Percentiles rank a stretch among this genome's conserved stretches.
Evolutionary conservation across 2,888 invertebrate genomes (phyloP).

Genomic region (Aradus depressus): DNA sequence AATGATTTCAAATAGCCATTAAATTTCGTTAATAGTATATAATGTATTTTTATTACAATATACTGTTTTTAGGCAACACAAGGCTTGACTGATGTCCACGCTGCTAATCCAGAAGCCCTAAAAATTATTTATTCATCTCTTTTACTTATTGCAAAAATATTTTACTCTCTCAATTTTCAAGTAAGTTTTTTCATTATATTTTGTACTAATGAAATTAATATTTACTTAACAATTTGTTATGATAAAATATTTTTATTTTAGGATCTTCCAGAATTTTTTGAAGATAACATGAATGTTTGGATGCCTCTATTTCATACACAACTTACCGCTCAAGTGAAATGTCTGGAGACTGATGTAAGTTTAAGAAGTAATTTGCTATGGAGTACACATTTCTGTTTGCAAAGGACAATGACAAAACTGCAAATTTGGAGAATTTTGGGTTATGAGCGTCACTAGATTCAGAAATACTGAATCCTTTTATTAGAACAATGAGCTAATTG

Average conservation of each 20-base stretch:
- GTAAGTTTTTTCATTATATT: slow-evolving; percentile 33
- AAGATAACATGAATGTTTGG: slow-evolving; percentile 93
- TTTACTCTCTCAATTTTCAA: slow-evolving; percentile 93
- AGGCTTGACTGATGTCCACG: slow-evolving; percentile 64
- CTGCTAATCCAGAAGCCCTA: slow-evolving; percentile 66
- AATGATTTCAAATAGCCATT: slow-evolving; percentile 2
- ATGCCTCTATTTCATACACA: slow-evolving; percentile 82
- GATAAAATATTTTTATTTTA: slow-evolving; percentile 32
- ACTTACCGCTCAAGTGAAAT: slow-evolving; percentile 63
- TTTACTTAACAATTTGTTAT: neutral
- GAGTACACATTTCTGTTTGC: neutral
- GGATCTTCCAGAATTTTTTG: slow-evolving; percentile 97
- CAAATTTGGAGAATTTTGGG: neutral
- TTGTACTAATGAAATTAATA: neutral
- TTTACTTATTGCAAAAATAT: slow-evolving; percentile 83
- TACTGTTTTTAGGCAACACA: slow-evolving; percentile 59
- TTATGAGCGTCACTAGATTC: neutral
- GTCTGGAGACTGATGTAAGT: slow-evolving; percentile 54
- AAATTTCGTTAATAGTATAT: neutral
- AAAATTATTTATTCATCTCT: slow-evolving; percentile 82
- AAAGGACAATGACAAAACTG: too few relatives aligned
- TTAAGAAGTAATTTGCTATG: too few relatives aligned
- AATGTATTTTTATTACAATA: slow-evolving; percentile 8
- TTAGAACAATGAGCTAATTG: too few relatives aligned
- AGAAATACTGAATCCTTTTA: too few relatives aligned